Evolutionary conservation across 1,140 invertebrate genomes (phyloP).

Genomic region (Aleiodes sp.): DNA sequence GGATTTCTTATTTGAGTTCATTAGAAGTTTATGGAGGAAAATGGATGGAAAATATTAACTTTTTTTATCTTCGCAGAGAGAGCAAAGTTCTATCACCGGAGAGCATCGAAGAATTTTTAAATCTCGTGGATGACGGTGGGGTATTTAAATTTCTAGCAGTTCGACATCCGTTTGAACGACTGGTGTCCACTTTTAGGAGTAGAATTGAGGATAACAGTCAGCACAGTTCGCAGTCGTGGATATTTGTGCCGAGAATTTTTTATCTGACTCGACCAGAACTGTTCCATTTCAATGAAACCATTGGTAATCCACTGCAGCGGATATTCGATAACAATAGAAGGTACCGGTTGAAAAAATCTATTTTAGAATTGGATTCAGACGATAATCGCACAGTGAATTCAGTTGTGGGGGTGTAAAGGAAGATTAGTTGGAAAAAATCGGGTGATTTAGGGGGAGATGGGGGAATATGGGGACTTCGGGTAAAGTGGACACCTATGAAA

Average conservation of each 20-base stretch:
- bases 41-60: not conserved
- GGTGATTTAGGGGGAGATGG: too few relatives aligned
- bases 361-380: too few relatives aligned
- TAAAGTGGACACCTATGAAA: too few relatives aligned
- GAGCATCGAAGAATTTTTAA: conserved; percentile 42
- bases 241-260: conserved; percentile 59
- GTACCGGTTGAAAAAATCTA: conserved; percentile 35
- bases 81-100: conserved; percentile 49
- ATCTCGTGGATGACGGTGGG: conserved; percentile 39
- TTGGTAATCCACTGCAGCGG: conserved; percentile 43
- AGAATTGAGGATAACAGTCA: conserved; percentile 63
- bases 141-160: conserved; percentile 63
- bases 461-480: too few relatives aligned
- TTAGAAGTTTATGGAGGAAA: conserved; percentile 18
- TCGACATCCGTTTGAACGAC: conserved; percentile 66
- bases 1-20: not conserved
- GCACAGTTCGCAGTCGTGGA: conserved; percentile 60
- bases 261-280: conserved; percentile 55
- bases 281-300: conserved; percentile 48
- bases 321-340: conserved; percentile 56
- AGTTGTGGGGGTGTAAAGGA: too few relatives aligned
- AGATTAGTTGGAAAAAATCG: too few relatives aligned
- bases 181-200: conserved; percentile 67
- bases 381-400: too few relatives aligned
- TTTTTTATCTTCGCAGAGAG: conserved; percentile 47